Percentiles rank a stretch among this genome's conserved stretches.
Evolutionary conservation across 2,797 vertebrate species (phyloP).

Genomic region (Schizopygopsis malacanthus): DNA sequence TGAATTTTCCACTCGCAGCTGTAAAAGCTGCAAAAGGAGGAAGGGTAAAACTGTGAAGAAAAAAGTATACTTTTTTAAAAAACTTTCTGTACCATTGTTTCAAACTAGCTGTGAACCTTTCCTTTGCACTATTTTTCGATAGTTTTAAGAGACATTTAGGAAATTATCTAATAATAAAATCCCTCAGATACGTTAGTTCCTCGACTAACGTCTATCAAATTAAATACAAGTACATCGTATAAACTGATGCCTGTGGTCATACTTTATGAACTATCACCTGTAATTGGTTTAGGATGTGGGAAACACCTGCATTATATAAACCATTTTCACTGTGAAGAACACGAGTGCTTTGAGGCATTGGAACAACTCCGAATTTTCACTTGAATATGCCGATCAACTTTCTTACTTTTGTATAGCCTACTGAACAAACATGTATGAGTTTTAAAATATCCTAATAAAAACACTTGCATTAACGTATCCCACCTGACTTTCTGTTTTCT

Average conservation of each 20-base stretch:
- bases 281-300: constrained; percentile 28
- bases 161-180: neutral
- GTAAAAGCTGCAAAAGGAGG: constrained; percentile 22
- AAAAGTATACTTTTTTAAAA: neutral
- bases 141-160: neutral
- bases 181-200: neutral
- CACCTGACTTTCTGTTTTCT: neutral
- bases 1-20: constrained; percentile 62
- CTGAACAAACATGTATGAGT: neutral
- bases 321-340: constrained; percentile 15
- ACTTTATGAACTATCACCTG: neutral
- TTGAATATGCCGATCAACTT: neutral
- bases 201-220: neutral
- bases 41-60: constrained; percentile 32
- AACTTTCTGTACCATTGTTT: neutral
- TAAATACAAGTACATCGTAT: neutral
- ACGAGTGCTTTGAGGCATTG: too few species aligned
- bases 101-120: neutral
- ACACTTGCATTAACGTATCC: neutral
- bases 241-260: neutral
- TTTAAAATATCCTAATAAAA: neutral
- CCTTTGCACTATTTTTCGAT: neutral
- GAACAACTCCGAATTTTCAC: neutral
- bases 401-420: neutral
- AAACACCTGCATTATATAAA: neutral